Evolutionary conservation across 2,113 vertebrate genomes (phyloP).

Genomic region (Neolamprologus sp.): DNA sequence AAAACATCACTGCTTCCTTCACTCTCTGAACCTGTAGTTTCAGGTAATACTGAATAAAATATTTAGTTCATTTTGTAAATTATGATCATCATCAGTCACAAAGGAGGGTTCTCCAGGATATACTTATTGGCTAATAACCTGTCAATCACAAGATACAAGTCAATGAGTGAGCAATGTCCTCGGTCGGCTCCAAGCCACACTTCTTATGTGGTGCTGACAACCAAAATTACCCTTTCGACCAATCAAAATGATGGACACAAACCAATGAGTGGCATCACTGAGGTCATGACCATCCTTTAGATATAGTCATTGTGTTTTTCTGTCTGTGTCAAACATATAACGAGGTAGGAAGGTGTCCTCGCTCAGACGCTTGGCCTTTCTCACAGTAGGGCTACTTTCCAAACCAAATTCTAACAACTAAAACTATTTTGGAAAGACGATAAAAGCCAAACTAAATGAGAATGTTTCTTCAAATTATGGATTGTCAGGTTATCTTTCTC

Average conservation of each 20-base stretch:
- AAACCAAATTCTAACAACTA: not conserved
- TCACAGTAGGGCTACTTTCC: not conserved
- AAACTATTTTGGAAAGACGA: not conserved
- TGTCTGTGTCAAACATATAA: fast-evolving
- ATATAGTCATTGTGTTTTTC: not conserved
- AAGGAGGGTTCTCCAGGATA: not conserved
- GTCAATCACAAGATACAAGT: not conserved
- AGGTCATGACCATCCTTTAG: not conserved
- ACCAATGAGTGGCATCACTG: not conserved
- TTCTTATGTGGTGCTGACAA: not conserved
- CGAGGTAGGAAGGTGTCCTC: not conserved
- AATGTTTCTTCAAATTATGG: not conserved
- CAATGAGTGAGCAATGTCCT: not conserved
- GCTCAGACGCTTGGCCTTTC: not conserved
- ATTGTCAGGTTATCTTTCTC: not conserved
- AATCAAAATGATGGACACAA: not conserved
- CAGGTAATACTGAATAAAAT: not conserved
- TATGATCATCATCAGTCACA: not conserved
- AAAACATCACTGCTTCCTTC: not conserved
- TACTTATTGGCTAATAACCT: not conserved
- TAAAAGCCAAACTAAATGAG: not conserved
- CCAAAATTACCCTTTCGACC: not conserved
- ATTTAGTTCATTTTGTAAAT: not conserved
- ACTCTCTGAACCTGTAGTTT: not conserved
- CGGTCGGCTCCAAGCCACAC: fast-evolving